A percentile compares a stretch with the other conserved stretches of the same genome.
Evolutionary conservation across 2,797 vertebrate species (phyloP).

Genomic region (Rhinogobio ventralis): DNA sequence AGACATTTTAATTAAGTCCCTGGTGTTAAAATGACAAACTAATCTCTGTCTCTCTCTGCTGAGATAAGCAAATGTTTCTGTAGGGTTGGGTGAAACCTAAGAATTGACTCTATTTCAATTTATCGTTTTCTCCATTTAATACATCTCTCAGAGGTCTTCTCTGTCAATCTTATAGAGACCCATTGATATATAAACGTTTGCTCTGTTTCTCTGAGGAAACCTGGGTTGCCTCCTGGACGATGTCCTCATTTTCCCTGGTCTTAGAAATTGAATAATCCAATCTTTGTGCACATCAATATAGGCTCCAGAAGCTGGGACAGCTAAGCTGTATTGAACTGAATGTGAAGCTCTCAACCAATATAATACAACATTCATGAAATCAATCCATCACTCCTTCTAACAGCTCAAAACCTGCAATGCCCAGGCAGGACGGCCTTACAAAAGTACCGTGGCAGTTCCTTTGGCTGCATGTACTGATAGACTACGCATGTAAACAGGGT

Average conservation of each 20-base stretch:
- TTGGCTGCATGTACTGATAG: not conserved
- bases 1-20: slow-evolving; percentile 31
- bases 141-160: not conserved
- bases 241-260: not conserved
- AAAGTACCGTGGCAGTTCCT: not conserved
- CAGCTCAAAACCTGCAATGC: not conserved
- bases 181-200: not conserved
- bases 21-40: slow-evolving; percentile 17
- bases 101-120: not conserved
- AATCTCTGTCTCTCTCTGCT: not conserved
- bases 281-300: not conserved
- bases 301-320: not conserved
- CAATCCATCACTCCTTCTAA: not conserved
- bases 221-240: not conserved
- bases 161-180: slow-evolving; percentile 2
- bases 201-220: not conserved
- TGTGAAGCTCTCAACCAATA: slow-evolving; percentile 22
- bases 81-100: not conserved
- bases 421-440: not conserved
- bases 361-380: slow-evolving; percentile 28
- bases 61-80: not conserved
- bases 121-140: not conserved
- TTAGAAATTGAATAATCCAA: not conserved
- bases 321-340: slow-evolving; percentile 10
- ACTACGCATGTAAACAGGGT: too few species aligned